Percentiles rank a stretch among this genome's conserved stretches.
Conservation (phyloP, 2,113 vertebrate genomes). For the Rhinoderma darwinii region DNA sequence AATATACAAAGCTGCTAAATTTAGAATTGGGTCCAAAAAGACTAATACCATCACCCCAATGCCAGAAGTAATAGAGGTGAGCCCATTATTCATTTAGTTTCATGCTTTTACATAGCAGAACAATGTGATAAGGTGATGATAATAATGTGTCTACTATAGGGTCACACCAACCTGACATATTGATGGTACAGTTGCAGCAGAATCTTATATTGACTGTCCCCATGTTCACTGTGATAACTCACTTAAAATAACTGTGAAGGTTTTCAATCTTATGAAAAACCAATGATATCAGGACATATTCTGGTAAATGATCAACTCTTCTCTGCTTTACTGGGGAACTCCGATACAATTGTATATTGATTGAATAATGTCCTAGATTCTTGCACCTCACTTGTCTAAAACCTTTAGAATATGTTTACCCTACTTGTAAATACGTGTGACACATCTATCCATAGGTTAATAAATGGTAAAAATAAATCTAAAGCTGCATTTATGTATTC, state of each 20-base stretch:
- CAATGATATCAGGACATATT: not conserved
- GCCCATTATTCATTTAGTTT: slow-evolving; percentile 46
- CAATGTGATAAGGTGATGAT: too few species aligned
- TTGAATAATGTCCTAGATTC: not conserved
- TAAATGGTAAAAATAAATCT: not conserved
- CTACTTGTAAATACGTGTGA: not conserved
- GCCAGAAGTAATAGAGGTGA: slow-evolving; percentile 81
- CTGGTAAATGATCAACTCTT: not conserved
- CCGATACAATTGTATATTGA: not conserved
- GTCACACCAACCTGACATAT: not conserved
- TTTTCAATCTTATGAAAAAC: not conserved
- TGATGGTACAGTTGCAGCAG: not conserved
- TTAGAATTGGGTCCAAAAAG: slow-evolving; percentile 86
- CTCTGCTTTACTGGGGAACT: not conserved
- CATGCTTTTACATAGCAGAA: not conserved
- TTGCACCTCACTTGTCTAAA: not conserved
- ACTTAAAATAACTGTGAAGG: too few species aligned
- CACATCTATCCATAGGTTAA: not conserved
- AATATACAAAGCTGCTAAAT: slow-evolving; percentile 94
- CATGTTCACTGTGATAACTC: not conserved
- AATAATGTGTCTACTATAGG: not conserved
- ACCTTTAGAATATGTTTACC: not conserved
- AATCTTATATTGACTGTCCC: not conserved
- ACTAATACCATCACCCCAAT: slow-evolving; percentile 88
- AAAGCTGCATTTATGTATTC: not conserved